Conservation (phyloP, 1,140 invertebrate species). For the Zaprionus ornatus region DNA sequence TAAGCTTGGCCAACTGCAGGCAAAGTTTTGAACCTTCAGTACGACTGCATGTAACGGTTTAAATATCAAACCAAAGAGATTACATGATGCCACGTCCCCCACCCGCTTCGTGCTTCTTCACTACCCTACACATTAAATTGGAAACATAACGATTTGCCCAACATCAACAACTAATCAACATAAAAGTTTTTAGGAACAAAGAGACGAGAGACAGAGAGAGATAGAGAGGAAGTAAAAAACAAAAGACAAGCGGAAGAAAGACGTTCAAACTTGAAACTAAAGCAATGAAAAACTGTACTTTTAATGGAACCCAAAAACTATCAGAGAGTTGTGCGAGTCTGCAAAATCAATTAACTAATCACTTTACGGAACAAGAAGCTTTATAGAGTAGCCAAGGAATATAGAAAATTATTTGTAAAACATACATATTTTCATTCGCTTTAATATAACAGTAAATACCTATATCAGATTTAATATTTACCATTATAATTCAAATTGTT, state of each 20-base stretch:
- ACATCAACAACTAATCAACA: conserved; percentile 22
- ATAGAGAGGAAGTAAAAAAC: neutral
- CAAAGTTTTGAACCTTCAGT: conserved; percentile 18
- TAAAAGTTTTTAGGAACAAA: neutral
- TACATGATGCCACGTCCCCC: neutral
- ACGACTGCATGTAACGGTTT: conserved; percentile 13
- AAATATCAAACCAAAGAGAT: conserved; percentile 24
- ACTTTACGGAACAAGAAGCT: neutral
- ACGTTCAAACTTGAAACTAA: neutral
- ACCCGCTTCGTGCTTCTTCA: neutral
- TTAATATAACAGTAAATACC: no score
- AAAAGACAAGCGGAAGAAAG: neutral
- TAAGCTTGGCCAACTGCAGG: conserved; percentile 25
- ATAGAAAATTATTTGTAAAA: neutral
- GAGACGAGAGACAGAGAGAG: neutral
- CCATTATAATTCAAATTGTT: no score
- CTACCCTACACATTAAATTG: neutral
- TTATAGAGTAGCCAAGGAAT: neutral
- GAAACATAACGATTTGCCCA: conserved; percentile 3
- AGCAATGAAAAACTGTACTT: neutral
- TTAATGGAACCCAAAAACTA: neutral
- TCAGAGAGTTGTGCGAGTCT: neutral
- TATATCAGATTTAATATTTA: no score
- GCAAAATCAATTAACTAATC: neutral
- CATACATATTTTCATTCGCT: no score